phyloP scores from a whole-genome alignment of 2,113 vertebrate species.

The Leptosomus discolor region DNA sequence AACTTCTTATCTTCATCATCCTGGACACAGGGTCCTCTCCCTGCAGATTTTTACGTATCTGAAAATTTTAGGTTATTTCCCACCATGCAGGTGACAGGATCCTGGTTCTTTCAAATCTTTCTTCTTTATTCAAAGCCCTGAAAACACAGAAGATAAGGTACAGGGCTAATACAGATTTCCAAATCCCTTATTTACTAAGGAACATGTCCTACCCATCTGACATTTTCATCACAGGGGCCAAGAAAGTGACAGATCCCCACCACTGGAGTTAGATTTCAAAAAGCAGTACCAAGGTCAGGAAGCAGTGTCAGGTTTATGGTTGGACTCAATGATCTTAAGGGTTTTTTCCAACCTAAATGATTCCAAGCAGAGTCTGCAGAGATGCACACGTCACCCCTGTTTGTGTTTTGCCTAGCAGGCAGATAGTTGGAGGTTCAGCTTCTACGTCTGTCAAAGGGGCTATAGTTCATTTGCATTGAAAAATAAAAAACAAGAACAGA shows the following conservation, averaged over 20 bases:
- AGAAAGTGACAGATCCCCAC: background rate
- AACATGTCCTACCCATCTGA: background rate
- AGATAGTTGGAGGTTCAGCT: background rate
- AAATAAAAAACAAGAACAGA: background rate
- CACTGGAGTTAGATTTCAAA: background rate
- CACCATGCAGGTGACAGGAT: background rate
- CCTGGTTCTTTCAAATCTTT: background rate
- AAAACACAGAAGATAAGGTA: background rate
- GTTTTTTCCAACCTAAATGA: background rate
- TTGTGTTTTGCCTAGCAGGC: background rate
- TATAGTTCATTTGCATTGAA: background rate
- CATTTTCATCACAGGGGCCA: background rate
- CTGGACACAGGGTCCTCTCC: background rate
- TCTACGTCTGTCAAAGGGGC: background rate
- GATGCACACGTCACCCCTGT: background rate
- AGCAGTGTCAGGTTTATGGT: background rate
- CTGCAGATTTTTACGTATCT: background rate
- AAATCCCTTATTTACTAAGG: background rate
- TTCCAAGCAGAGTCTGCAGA: background rate
- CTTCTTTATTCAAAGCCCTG: background rate
- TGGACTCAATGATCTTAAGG: background rate
- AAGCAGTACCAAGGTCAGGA: background rate
- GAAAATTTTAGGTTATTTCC: background rate
- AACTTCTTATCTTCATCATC: background rate
- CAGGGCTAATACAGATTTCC: background rate